Evolutionary conservation across 2,797 vertebrate genomes (phyloP), one percentile per base, ranked within the genome.

Genomic region (Phrynocephalus guinanensis): DNA sequence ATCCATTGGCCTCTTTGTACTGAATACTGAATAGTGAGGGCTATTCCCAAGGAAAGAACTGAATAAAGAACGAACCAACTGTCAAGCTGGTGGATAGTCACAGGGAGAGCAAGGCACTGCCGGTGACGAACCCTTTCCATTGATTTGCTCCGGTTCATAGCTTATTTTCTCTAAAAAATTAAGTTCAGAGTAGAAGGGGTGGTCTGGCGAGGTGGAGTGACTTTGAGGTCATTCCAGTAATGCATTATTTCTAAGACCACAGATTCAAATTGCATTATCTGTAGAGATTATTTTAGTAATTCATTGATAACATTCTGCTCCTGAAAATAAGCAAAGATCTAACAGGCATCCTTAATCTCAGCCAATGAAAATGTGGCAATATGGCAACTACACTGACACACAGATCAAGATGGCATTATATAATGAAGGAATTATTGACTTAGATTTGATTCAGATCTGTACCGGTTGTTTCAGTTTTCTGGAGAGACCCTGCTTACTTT

Each of bases 11-110:
- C 56, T 71, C 63, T 77, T 70, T 87, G 86, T 56, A 60, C 48
- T 78, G 72, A 77, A 82, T 87, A 24, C 72, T 87, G 48, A 77
- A 77, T 87, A 24, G 60, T 87, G 48, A 77, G 52, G 82, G 30
- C 78, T 68, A 70, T 87, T 60, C n/a, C 80, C 80, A 30, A 78
- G 77, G 86, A 79, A 72, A 48, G 26, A 79, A 48, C 28, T 48
- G 68, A 73, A 79, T 71, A 79, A 72, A 88, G 52, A 79, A 38
- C 75, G 84, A 72, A 48, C 33, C 67, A 72, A 30, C 33, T 76
- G 33, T 78, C 60, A 77, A 20, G 68, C 1, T 87, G 52, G 75
- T 26, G 50, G 28, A 70, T 50, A 48, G n/a, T 80, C 28, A 66
- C 52, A 38, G 6, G 22, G 44, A 72, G 68, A 79, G 30, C n/a